phyloP scores from a whole-genome alignment of 2,113 vertebrate species.

The Hydropotes inermis region DNA sequence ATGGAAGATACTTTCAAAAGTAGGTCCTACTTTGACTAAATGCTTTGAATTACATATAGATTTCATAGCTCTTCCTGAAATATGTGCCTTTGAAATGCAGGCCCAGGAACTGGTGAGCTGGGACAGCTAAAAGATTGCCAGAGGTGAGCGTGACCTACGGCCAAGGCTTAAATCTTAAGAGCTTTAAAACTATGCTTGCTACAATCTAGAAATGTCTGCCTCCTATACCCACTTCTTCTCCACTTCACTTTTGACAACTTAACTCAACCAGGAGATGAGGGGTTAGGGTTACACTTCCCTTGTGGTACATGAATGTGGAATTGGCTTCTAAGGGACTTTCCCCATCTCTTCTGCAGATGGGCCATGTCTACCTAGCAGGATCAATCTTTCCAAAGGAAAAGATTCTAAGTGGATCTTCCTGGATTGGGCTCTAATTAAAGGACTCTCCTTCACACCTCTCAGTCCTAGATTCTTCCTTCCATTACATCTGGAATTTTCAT shows the following conservation, averaged over 20 bases:
- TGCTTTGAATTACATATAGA: not conserved
- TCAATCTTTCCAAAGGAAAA: not conserved
- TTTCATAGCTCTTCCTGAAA: not conserved
- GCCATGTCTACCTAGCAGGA: not conserved
- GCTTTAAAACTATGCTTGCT: not conserved
- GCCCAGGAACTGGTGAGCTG: not conserved
- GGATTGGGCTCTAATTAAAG: not conserved
- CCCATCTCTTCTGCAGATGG: too few species aligned
- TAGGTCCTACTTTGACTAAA: not conserved
- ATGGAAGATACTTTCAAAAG: not conserved
- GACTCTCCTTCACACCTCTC: not conserved
- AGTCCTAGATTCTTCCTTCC: not conserved
- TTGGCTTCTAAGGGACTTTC: not conserved
- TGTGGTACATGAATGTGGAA: not conserved
- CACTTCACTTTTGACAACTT: not conserved
- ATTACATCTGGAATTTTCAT: not conserved
- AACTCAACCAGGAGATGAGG: not conserved
- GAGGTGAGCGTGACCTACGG: not conserved
- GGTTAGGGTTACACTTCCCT: not conserved
- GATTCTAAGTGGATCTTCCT: not conserved
- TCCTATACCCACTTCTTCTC: not conserved
- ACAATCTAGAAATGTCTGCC: not conserved
- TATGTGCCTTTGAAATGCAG: not conserved
- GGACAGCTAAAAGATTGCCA: not conserved
- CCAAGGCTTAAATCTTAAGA: not conserved